Evolutionary conservation across 2,888 invertebrate species (phyloP), one percentile per base, ranked within the genome.

Genomic region (Mimumesa dahlbomi): DNA sequence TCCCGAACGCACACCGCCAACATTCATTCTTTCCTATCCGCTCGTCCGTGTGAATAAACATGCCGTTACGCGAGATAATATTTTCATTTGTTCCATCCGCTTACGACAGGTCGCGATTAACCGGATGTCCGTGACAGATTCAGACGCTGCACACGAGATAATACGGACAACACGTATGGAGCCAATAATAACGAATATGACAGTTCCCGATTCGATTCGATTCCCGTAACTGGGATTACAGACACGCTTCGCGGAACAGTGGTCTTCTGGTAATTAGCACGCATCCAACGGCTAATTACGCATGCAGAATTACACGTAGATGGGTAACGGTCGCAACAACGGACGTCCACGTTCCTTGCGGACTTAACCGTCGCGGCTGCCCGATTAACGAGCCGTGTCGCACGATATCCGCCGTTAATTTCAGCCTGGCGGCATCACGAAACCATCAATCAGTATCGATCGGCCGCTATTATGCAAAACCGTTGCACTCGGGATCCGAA

Each of bases 381-480:
- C 46, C 66, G 66, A 63, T 71, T 58, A 73, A 71, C 59, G 71
- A 73, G 54, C 66, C 73, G 63, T 75, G 54, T 75, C 68, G 62
- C 48, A 16, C 52, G 56, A 54, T 58, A 65, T 73, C 56, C 54
- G 61, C 54, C 54, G 46, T 69, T 68, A 65, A 73, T 46, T 65
- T 58, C 73, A 38, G 48, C 43, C 57, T 50, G 61, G 45, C 57
- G 45, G 53, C 42, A 65, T 53, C 52, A 50, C 42, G 9, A 49
- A 48, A 64, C 46, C 72, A 36, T 31, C 59, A 52, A 71, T 72
- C 59, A 54, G 29, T 54, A 59, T 64, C 72, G 45, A 71, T 65
- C 59, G 36, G 38, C 9, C 31, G 64, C 40, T 61, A 42, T 54
- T 54, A 63, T 49, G 48, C 40, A 54, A 31, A 63, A 38, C 38